Conservation (phyloP, 2,797 vertebrate genomes). For the Neopelma chrysocephalum region DNA sequence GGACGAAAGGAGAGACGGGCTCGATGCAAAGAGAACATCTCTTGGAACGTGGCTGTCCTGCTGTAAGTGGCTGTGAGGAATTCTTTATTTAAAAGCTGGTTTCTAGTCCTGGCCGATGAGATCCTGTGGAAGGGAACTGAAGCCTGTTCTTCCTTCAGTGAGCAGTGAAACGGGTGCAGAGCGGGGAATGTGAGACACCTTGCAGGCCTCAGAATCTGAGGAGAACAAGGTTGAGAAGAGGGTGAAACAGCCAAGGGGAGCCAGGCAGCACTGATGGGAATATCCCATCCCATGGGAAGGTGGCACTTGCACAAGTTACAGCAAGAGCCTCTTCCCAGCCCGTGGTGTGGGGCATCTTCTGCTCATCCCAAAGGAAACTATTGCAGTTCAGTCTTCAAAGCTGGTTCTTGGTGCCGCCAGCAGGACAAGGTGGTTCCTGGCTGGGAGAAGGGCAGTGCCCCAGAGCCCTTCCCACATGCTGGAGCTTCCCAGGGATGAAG, state of each 20-base stretch:
- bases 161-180: neutral
- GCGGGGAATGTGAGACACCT: fast-evolving
- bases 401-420: neutral
- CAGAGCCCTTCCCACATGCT: neutral
- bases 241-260: neutral
- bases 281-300: neutral
- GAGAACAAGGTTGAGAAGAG: neutral
- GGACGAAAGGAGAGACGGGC: neutral
- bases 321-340: neutral
- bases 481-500: neutral
- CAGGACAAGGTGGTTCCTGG: neutral
- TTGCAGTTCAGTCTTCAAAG: neutral
- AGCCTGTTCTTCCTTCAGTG: neutral
- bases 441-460: neutral
- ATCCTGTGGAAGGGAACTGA: neutral
- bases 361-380: neutral
- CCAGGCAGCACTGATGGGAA: neutral
- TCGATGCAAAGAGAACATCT: neutral
- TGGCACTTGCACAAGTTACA: fast-evolving
- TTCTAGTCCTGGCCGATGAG: neutral
- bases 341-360: fast-evolving
- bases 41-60: neutral
- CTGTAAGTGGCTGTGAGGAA: neutral
- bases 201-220: neutral
- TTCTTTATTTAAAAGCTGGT: neutral